Conservation (phyloP, 2,113 vertebrate species). For the Alexandromys fortis region DNA sequence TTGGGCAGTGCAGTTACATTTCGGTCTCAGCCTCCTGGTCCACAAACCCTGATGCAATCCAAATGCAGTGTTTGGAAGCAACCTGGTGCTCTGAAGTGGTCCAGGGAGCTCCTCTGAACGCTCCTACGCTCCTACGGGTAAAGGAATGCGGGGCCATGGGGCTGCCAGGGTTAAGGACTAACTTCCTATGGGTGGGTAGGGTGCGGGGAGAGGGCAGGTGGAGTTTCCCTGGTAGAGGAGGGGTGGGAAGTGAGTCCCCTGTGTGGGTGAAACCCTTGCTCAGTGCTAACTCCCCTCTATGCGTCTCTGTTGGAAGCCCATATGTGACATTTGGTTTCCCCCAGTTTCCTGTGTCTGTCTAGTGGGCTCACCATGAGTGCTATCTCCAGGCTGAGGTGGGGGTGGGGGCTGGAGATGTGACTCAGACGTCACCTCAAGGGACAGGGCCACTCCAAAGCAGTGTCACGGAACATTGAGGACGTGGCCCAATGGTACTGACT, state of each 20-base stretch:
- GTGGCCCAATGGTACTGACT: neutral
- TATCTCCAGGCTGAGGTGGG: neutral
- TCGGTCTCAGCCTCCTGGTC: neutral
- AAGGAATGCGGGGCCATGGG: neutral
- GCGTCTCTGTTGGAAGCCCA: neutral
- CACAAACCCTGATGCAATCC: neutral
- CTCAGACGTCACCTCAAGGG: neutral
- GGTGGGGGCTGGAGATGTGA: neutral
- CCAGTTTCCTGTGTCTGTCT: slow-evolving; percentile 47
- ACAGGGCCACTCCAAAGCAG: accelerated
- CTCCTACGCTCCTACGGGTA: neutral
- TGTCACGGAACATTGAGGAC: neutral
- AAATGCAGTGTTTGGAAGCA: neutral
- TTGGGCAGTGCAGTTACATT: neutral
- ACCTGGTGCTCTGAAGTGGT: neutral
- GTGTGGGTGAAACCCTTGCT: neutral
- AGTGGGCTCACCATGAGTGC: neutral
- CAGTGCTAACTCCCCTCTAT: neutral
- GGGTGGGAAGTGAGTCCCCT: neutral
- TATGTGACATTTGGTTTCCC: slow-evolving; percentile 25
- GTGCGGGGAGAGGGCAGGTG: neutral
- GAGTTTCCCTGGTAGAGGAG: neutral
- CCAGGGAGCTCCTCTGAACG: neutral
- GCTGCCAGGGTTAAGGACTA: neutral
- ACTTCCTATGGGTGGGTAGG: neutral